Evolutionary conservation across 2,113 vertebrate species (phyloP).

Genomic region (Entosphenus tridentatus): DNA sequence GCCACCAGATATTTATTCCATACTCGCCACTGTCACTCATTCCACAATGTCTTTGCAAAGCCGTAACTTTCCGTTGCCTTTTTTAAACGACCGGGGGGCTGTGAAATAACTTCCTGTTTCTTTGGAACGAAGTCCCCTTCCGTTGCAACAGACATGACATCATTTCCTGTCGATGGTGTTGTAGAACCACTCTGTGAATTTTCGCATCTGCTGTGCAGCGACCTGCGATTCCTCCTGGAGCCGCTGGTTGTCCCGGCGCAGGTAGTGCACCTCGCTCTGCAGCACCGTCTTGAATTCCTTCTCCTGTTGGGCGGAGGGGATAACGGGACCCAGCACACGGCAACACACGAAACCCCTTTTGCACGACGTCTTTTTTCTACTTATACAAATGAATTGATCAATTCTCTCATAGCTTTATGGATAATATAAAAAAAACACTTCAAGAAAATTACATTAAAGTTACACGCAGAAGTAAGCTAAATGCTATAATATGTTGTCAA

Average conservation of each 20-base stretch:
- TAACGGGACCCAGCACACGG: not conserved
- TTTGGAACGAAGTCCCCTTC: too few species aligned
- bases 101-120: too few species aligned
- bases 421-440: not conserved
- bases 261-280: conserved; percentile 51
- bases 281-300: conserved; percentile 65
- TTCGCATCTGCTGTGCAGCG: conserved; percentile 54
- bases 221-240: conserved; percentile 52
- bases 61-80: too few species aligned
- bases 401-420: not conserved
- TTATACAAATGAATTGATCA: not conserved
- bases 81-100: too few species aligned
- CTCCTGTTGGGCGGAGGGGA: conserved; percentile 27
- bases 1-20: too few species aligned
- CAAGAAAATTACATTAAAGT: not conserved
- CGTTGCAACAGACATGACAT: conserved; percentile 2
- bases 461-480: not conserved
- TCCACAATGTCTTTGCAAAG: too few species aligned
- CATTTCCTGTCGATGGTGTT: conserved; percentile 20
- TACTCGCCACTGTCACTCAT: too few species aligned
- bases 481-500: too few species aligned
- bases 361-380: not conserved
- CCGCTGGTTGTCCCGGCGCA: conserved; percentile 63
- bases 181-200: conserved; percentile 44
- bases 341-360: not conserved